A percentile compares a stretch with the other conserved stretches of the same genome.
Evolutionary conservation across 2,113 vertebrate genomes (phyloP).

Genomic region (Garra rufa): DNA sequence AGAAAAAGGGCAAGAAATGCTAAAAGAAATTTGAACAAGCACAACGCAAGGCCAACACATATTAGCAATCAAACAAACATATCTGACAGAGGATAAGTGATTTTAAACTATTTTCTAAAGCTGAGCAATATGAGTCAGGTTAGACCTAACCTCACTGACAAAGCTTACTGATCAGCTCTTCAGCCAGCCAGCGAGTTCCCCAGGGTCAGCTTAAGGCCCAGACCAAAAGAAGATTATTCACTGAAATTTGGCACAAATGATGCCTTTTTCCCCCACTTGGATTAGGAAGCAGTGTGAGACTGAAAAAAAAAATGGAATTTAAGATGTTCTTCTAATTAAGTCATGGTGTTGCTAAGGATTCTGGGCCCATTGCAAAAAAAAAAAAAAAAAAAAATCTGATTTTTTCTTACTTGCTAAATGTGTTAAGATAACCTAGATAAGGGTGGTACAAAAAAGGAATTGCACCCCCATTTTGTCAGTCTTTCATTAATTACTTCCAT

Average conservation of each 20-base stretch:
- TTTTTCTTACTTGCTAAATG: too few species aligned
- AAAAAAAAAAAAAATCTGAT: too few species aligned
- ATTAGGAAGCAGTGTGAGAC: conserved; percentile 25
- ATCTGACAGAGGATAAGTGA: neutral
- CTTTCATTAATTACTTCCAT: neutral
- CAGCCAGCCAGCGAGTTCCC: conserved; percentile 12
- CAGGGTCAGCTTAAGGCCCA: neutral
- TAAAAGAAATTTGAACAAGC: neutral
- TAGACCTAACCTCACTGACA: neutral
- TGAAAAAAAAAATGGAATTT: conserved; percentile 8
- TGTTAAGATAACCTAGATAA: neutral
- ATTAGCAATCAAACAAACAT: neutral
- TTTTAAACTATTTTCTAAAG: neutral
- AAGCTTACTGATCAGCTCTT: neutral
- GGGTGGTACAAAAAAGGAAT: neutral
- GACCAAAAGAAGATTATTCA: conserved; percentile 13
- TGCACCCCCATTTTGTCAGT: too few species aligned
- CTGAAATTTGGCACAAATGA: conserved; percentile 11
- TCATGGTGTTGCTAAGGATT: neutral
- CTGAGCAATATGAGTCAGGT: neutral
- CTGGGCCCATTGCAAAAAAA: too few species aligned
- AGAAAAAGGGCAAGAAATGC: neutral
- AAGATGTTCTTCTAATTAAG: neutral
- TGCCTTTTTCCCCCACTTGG: neutral
- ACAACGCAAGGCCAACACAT: neutral